A percentile compares a stretch with the other conserved stretches of the same genome.
Conservation (phyloP, 2,888 invertebrate genomes). For the Atethmia centrago region DNA sequence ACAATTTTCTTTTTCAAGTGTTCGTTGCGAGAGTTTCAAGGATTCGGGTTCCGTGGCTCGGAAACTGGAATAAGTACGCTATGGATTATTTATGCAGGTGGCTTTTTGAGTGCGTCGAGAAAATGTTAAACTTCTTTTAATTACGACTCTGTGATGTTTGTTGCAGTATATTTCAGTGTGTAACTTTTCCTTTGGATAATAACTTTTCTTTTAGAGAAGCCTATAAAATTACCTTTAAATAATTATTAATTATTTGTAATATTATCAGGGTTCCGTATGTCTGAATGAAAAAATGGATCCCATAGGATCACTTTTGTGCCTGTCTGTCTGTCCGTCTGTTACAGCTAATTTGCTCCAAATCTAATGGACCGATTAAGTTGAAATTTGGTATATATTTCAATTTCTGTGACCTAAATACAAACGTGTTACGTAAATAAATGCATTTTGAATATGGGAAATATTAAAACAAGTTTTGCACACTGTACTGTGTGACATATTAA, state of each 20-base stretch:
- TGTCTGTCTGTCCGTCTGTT: too few relatives aligned
- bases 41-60: slow-evolving; percentile 62
- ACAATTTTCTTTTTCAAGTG: slow-evolving; percentile 81
- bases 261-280: too few relatives aligned
- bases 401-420: too few relatives aligned
- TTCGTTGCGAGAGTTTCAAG: slow-evolving; percentile 71
- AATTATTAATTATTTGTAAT: not conserved
- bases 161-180: not conserved
- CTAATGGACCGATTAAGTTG: too few relatives aligned
- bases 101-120: slow-evolving; percentile 30
- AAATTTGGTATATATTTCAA: too few relatives aligned
- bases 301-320: too few relatives aligned
- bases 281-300: too few relatives aligned
- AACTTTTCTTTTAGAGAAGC: slow-evolving; percentile 4
- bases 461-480: too few relatives aligned
- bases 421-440: too few relatives aligned
- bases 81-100: slow-evolving; percentile 42
- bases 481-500: too few relatives aligned
- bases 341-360: too few relatives aligned
- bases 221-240: not conserved
- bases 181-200: not conserved
- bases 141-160: slow-evolving; percentile 26
- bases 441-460: too few relatives aligned
- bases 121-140: slow-evolving; percentile 38
- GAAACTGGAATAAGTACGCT: slow-evolving; percentile 34